Percentiles rank a stretch among this genome's conserved stretches.
Evolutionary conservation across 2,113 vertebrate genomes (phyloP).

Genomic region (Burhinus bistriatus): DNA sequence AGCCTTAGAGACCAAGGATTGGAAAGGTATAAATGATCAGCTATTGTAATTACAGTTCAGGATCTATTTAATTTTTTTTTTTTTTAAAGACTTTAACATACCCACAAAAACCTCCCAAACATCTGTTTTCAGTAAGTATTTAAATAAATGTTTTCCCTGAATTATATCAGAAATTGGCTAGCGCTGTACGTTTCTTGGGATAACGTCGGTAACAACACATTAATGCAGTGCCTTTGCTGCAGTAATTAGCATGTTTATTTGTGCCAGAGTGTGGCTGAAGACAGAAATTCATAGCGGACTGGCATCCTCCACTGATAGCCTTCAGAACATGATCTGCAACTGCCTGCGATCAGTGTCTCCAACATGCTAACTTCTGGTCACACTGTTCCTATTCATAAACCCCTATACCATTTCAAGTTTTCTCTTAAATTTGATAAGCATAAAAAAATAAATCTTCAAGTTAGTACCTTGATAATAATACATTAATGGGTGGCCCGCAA

Average conservation of each 20-base stretch:
- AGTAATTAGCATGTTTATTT: neutral
- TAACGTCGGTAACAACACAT: neutral
- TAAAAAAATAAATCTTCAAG: neutral
- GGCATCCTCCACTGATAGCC: neutral
- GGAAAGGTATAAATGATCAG: constrained; percentile 8
- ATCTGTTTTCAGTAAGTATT: constrained; percentile 41
- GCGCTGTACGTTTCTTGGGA: neutral
- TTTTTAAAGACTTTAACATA: neutral
- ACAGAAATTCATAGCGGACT: neutral
- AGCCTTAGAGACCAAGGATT: neutral
- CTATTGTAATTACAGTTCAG: neutral
- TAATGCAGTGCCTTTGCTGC: neutral
- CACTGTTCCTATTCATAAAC: neutral
- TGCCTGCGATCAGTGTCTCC: neutral
- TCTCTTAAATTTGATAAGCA: neutral
- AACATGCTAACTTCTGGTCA: neutral
- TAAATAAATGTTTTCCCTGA: constrained; percentile 14
- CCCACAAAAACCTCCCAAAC: neutral
- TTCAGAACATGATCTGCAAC: neutral
- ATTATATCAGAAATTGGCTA: neutral
- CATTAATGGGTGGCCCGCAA: neutral
- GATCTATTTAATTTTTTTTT: neutral
- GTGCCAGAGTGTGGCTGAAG: neutral
- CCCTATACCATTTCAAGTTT: neutral
- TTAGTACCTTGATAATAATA: neutral